A percentile compares a stretch with the other conserved stretches of the same genome.
These are phyloP conservation scores for Euproctis similis DNA, from an alignment of 2,888 invertebrate species.

Conservation along the genomic window DNA sequence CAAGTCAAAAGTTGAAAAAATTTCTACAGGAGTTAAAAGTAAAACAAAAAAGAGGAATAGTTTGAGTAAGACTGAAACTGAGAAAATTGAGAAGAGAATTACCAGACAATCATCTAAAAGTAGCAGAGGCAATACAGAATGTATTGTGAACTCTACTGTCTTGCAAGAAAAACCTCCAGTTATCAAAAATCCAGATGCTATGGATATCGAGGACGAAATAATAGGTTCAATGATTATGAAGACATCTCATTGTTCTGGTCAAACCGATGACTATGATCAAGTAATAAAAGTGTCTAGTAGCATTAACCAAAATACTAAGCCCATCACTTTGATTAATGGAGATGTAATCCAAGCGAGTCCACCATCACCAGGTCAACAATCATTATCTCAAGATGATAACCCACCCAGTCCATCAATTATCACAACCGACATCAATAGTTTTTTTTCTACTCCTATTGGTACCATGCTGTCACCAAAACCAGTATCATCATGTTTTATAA, in stretches of 20 bases:
- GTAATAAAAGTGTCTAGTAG: too few species aligned
- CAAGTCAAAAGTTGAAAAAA: not conserved
- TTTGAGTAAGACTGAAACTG: not conserved
- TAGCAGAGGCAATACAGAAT: too few species aligned
- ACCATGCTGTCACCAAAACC: too few species aligned
- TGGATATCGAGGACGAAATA: constrained; percentile 36
- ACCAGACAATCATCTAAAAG: constrained; percentile 12
- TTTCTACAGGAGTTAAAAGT: not conserved
- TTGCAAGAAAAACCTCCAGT: not conserved
- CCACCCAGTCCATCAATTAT: not conserved
- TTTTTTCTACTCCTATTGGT: too few species aligned
- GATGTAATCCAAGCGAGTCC: not conserved
- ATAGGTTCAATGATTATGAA: constrained; percentile 29
- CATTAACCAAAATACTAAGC: too few species aligned
- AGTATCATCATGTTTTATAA: too few species aligned
- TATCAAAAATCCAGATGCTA: not conserved
- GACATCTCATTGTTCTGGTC: constrained; percentile 1
- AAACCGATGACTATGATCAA: too few species aligned
- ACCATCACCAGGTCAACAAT: not conserved
- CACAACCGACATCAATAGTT: not conserved
- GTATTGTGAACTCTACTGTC: not conserved
- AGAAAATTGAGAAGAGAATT: constrained; percentile 8
- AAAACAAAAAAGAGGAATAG: not conserved
- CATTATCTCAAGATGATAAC: not conserved
- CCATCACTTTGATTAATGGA: not conserved